Percentiles rank a stretch among this genome's conserved stretches.
phyloP scores from a whole-genome alignment of 2,888 invertebrate species.

The Netelia fuscicornis region DNA sequence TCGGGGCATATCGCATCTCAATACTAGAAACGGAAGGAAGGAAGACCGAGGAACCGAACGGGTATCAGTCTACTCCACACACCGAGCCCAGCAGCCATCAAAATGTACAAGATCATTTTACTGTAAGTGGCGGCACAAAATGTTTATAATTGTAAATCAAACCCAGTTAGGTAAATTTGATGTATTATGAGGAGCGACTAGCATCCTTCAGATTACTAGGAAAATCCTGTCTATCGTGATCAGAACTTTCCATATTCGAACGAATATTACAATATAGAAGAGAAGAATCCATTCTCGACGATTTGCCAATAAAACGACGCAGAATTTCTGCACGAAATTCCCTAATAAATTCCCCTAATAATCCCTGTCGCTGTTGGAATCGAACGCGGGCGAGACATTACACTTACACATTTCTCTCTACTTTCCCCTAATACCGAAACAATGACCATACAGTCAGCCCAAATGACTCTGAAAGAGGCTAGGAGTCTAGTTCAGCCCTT shows the following conservation, averaged over 20 bases:
- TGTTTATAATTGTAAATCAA: slow-evolving; percentile 7
- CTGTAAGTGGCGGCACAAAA: slow-evolving; percentile 17
- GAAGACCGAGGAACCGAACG: not conserved
- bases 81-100: not conserved
- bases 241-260: not conserved
- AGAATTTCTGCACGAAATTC: not conserved
- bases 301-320: not conserved
- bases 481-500: slow-evolving; percentile 2
- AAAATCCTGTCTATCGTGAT: not conserved
- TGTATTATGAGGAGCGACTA: not conserved
- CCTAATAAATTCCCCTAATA: not conserved
- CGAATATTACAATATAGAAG: not conserved
- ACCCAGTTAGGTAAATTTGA: slow-evolving; percentile 15
- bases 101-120: not conserved
- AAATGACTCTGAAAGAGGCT: not conserved
- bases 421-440: not conserved
- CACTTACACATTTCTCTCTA: slow-evolving; percentile 8
- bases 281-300: not conserved
- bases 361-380: not conserved
- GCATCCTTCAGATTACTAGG: not conserved
- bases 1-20: no score
- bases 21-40: not conserved
- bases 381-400: not conserved
- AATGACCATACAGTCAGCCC: not conserved
- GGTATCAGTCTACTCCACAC: not conserved